Evolutionary conservation across 2,888 invertebrate genomes (phyloP).

Genomic region (Drosophila conformis): DNA sequence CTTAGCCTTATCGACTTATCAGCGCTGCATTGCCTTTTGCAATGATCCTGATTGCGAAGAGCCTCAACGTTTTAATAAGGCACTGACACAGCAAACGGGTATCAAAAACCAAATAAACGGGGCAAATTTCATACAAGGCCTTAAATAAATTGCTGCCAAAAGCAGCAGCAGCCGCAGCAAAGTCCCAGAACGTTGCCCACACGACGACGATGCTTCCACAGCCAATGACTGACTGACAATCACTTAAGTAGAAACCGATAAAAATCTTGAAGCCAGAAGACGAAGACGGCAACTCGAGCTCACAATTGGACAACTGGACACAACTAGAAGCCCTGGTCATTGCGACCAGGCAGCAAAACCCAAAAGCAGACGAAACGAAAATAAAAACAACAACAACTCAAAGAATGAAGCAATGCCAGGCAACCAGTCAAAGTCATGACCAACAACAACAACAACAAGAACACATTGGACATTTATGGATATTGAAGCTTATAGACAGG

Average conservation of each 20-base stretch:
- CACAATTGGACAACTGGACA: conserved; percentile 38
- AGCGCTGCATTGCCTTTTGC: conserved; percentile 40
- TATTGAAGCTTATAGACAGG: conserved; percentile 78
- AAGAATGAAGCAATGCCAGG: conserved; percentile 47
- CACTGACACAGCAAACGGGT: conserved; percentile 24
- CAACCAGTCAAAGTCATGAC: conserved; percentile 69
- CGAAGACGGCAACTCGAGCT: conserved; percentile 54
- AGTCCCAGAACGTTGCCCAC: conserved; percentile 7
- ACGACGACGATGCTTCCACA: conserved; percentile 34
- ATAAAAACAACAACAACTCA: conserved; percentile 25
- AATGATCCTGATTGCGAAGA: conserved; percentile 35
- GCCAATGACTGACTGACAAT: conserved; percentile 79
- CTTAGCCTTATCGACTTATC: conserved; percentile 56
- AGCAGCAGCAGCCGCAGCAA: conserved; percentile 26
- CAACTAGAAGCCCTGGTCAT: conserved; percentile 43
- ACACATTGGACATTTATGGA: conserved; percentile 77
- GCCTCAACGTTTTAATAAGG: conserved; percentile 55
- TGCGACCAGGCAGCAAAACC: conserved; percentile 22
- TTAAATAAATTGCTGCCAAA: conserved; percentile 70
- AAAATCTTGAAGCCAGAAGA: conserved; percentile 69
- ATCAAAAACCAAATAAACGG: conserved; percentile 22
- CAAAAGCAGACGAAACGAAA: conserved; percentile 23
- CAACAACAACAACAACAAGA: conserved; percentile 63
- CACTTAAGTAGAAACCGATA: conserved; percentile 80
- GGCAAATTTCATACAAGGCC: conserved; percentile 64